Conservation (phyloP, 2,888 invertebrate species). For the Acrocera orbiculus region DNA sequence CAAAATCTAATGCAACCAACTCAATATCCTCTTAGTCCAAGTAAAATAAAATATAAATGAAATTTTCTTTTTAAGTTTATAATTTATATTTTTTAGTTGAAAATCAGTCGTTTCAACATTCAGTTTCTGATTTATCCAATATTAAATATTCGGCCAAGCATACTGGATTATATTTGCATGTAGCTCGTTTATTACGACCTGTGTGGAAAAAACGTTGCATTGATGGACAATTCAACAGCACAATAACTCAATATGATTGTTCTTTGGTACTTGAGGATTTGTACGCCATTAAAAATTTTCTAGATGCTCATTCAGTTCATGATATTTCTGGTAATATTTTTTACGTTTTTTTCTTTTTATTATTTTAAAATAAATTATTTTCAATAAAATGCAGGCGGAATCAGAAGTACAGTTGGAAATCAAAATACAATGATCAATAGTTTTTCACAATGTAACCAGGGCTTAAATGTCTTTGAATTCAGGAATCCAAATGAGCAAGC, state of each 20-base stretch:
- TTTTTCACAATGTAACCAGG: slow-evolving; percentile 17
- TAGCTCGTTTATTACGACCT: slow-evolving; percentile 71
- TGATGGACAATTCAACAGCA: slow-evolving; percentile 48
- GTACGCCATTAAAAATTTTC: slow-evolving; percentile 54
- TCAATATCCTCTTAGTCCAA: slow-evolving; percentile 30
- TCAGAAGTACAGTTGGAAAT: slow-evolving; percentile 15
- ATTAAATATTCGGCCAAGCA: slow-evolving; percentile 64
- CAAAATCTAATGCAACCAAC: slow-evolving; percentile 13
- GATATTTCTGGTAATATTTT: slow-evolving; percentile 21
- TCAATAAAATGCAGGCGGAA: slow-evolving; percentile 15
- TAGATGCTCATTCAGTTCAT: slow-evolving; percentile 44
- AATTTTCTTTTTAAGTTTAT: background rate
- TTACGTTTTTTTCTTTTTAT: background rate
- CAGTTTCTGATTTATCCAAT: slow-evolving; percentile 17
- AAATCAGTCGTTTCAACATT: slow-evolving; percentile 3
- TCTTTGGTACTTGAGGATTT: slow-evolving; percentile 55
- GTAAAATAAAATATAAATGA: slow-evolving; percentile 19
- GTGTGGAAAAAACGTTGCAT: slow-evolving; percentile 75
- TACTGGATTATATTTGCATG: slow-evolving; percentile 81
- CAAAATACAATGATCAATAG: slow-evolving; percentile 15
- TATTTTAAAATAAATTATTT: background rate
- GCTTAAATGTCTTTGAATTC: slow-evolving; percentile 18
- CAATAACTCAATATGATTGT: slow-evolving; percentile 51
- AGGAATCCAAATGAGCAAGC: slow-evolving; percentile 31
- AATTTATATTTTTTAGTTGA: too few species aligned